Base-by-base conservation (phyloP, 1,140 invertebrate species). In the Pemphigus obesinymphae region DNA sequence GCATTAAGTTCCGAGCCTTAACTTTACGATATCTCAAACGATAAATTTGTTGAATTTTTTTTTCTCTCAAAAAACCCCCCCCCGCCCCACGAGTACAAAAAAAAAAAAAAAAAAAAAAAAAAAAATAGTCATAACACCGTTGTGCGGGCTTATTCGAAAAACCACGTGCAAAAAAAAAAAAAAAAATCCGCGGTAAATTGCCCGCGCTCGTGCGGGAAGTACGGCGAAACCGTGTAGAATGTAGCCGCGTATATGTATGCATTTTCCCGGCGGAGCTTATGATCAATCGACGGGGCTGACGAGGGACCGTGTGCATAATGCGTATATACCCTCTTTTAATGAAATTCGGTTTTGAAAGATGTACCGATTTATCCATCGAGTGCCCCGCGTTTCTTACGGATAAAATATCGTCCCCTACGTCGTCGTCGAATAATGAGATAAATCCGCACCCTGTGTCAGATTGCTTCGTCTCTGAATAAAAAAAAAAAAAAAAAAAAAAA, bases 221-320 rank as follows among this genome's bases (percentile, higher is more conserved):
- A 43, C n/a, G n/a, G 34, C 43, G 20, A 43, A 68, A 68, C 66
- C 37, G 0, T 43, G 20, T 68, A 43, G 20, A 66, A 45, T 43
- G n/a, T n/a, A n/a, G n/a, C n/a, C n/a, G n/a, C n/a, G n/a, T n/a
- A 70, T 37, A n/a, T 43, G 43, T 50, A 73, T 20, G 70, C 26
- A 29, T 43, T 43, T 61, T 61, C 55, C n/a, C 37, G 4, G n/a
- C 13, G 26, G 26, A 45, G 23, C 76, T 61, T 63, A 80, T 61
- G 76, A 78, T 78, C 75, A 55, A 75, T 76, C 53, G 48, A 76
- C 58, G 50, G 31, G 31, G 37, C n/a, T 63, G 55, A 80, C 55
- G 45, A 43, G 68, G 37, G 23, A 26, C n/a, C 23, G 23, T 45
- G 43, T 45, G n/a, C n/a, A n/a, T n/a, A n/a, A n/a, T n/a, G n/a